Evolutionary conservation across 2,113 vertebrate species (phyloP).

Genomic region (Coracopsis vasa): DNA sequence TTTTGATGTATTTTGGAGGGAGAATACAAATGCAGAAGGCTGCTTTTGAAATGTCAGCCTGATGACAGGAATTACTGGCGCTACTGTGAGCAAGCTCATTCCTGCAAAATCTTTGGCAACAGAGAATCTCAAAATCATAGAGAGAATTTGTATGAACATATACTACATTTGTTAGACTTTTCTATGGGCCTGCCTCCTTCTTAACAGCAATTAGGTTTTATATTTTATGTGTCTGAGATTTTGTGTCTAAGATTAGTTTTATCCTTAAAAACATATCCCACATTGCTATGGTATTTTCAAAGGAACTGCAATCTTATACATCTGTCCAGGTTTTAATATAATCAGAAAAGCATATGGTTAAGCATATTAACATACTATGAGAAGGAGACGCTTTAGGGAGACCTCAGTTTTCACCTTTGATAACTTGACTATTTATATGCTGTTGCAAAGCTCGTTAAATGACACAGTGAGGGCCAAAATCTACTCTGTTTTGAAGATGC

Average conservation of each 20-base stretch:
- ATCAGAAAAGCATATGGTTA: slow-evolving; percentile 43
- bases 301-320: not conserved
- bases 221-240: not conserved
- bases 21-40: not conserved
- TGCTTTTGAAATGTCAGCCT: not conserved
- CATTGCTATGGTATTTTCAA: not conserved
- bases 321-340: slow-evolving; percentile 13
- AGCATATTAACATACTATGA: not conserved
- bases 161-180: not conserved
- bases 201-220: not conserved
- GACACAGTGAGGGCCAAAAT: not conserved
- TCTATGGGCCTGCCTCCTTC: not conserved
- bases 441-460: not conserved
- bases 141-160: not conserved
- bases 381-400: not conserved
- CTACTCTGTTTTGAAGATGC: not conserved
- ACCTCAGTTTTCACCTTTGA: slow-evolving; percentile 6
- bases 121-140: not conserved
- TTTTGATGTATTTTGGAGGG: not conserved
- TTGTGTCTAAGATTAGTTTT: not conserved
- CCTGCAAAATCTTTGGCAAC: not conserved
- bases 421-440: not conserved
- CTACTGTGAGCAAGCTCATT: not conserved
- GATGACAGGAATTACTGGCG: not conserved
- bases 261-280: not conserved